Evolutionary conservation across 1,140 invertebrate species (phyloP).

Genomic region (Gryllus bimaculatus): DNA sequence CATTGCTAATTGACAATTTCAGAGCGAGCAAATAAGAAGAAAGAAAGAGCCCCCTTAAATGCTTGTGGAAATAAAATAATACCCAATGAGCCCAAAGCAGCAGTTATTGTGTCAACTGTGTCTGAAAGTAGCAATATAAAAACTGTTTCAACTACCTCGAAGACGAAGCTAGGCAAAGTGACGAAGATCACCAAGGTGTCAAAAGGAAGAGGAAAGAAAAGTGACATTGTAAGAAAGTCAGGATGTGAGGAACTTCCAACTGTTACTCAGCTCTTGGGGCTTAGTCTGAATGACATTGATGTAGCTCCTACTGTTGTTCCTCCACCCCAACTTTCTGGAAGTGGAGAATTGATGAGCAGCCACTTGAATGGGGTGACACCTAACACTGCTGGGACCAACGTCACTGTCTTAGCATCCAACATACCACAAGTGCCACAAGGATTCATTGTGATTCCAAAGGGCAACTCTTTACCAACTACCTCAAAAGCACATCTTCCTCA

Average conservation of each 20-base stretch:
- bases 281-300: conserved; percentile 9
- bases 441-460: conserved; percentile 6
- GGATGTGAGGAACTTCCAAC: conserved; percentile 9
- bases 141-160: conserved; percentile 8
- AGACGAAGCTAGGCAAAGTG: not conserved
- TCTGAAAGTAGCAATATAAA: not conserved
- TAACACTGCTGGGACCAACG: not conserved
- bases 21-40: no score
- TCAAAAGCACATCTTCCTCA: not conserved
- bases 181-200: conserved; percentile 7
- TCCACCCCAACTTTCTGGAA: not conserved
- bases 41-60: no score
- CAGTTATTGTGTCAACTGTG: not conserved
- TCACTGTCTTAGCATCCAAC: not conserved
- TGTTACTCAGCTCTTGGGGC: conserved; percentile 10
- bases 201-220: conserved; percentile 1
- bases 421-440: not conserved
- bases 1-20: no score
- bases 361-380: no score
- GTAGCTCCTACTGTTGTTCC: not conserved
- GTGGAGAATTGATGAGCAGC: not conserved
- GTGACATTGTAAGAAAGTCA: not conserved
- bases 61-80: no score
- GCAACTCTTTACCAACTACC: not conserved
- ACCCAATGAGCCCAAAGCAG: no score